Base-by-base conservation (phyloP, 2,797 vertebrate species). In the Halcyon leucocephala region DNA sequence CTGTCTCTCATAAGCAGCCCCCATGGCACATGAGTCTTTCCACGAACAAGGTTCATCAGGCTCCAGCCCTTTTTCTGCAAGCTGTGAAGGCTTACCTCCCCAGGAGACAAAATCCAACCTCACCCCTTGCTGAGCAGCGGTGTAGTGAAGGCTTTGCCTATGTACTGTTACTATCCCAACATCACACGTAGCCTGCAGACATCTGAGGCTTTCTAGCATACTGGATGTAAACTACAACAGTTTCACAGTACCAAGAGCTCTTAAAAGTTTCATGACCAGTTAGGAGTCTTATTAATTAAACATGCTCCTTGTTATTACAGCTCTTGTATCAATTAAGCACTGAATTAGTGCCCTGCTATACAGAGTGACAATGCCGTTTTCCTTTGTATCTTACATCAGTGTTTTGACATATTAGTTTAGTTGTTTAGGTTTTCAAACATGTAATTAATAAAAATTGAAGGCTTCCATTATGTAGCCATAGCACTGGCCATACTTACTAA, bases 281-380 rank as follows among this genome's bases (percentile, higher is more conserved):
- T 95, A 93, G 78, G 72, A 96, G n/a, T n/a, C 77, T 78, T 93
- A 88, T 95, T 95, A 97, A 97, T 96, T 97, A 96, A 97, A 94
- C 90, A 96, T 93, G 70, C 20, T 82, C 28, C 37, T 31, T 54
- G 74, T 93, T 95, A 94, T 86, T 92, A 62, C 66, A 85, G 65
- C 51, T 93, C 88, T 94, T 93, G 94, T 95, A 90, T 87, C 77
- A 95, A 92, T 95, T 95, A 93, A 95, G 84, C 42, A 42, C 35
- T 84, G 88, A 96, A 94, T 61, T 81, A 35, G 35, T 93, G 72
- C 39, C n/a, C 62, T 86, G 70, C 29, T 91, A 82, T 69, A 87
- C 61, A 60, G 71, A 94, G 48, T 55, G 80, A 91, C 81, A 92
- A 86, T 54, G 51, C 18, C 3, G 13, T 77, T 94, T 86, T 92